These are phyloP conservation scores for Papilio elwesi DNA, from an alignment of 2,888 invertebrate species.

Conservation along the genomic window DNA sequence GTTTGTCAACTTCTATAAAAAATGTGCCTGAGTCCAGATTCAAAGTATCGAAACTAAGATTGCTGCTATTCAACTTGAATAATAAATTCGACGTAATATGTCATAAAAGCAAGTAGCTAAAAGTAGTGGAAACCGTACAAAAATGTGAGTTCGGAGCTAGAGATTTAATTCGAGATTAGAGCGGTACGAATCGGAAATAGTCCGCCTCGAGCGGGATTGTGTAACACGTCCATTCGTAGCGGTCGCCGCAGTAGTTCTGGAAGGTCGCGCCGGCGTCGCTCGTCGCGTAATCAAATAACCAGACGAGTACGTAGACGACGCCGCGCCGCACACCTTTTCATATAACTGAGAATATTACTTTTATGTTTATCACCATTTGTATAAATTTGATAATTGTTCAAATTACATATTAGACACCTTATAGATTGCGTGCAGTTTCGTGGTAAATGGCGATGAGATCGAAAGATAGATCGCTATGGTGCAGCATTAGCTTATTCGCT, in stretches of 20 bases:
- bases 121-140: slow-evolving; percentile 3
- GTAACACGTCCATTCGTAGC: slow-evolving; percentile 22
- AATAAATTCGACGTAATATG: neutral
- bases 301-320: slow-evolving; percentile 46
- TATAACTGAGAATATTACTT: slow-evolving; percentile 12
- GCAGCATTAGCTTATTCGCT: no score
- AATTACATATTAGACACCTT: no score
- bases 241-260: slow-evolving; percentile 37
- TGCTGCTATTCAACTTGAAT: no score
- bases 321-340: slow-evolving; percentile 42
- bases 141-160: neutral
- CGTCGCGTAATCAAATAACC: slow-evolving; percentile 55
- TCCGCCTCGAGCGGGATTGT: neutral
- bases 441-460: no score
- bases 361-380: neutral
- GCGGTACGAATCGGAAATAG: slow-evolving; percentile 30
- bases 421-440: no score
- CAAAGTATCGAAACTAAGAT: no score
- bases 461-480: no score
- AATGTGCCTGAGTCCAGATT: no score
- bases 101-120: neutral
- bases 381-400: neutral
- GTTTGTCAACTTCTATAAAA: no score
- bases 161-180: slow-evolving; percentile 18
- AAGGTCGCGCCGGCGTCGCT: slow-evolving; percentile 40